Conservation (phyloP, 2,888 invertebrate species). For the Cacoxenus indagator region DNA sequence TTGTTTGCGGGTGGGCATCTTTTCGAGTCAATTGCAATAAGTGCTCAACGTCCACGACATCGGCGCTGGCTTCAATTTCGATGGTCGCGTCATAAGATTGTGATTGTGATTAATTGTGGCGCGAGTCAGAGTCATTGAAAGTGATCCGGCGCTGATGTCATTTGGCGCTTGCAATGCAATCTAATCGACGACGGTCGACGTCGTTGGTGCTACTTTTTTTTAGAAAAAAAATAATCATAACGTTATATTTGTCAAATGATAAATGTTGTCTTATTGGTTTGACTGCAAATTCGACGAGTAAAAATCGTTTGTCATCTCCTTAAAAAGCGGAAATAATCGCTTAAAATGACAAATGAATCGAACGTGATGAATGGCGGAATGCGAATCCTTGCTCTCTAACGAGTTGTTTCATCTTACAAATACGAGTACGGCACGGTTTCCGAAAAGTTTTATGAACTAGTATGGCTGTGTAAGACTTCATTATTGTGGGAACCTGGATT, state of each 20-base stretch:
- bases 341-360: conserved; percentile 53
- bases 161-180: conserved; percentile 32
- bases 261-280: conserved; percentile 39
- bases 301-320: neutral
- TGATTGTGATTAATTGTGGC: conserved; percentile 58
- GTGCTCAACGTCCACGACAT: conserved; percentile 22
- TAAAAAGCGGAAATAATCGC: conserved; percentile 55
- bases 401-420: too few relatives aligned
- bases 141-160: conserved; percentile 48
- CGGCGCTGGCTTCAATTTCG: neutral
- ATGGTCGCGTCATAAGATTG: conserved; percentile 1
- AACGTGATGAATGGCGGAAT: conserved; percentile 43
- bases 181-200: conserved; percentile 48
- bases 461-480: neutral
- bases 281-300: conserved; percentile 30
- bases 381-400: conserved; percentile 48
- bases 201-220: conserved; percentile 27
- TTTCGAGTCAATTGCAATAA: conserved; percentile 44
- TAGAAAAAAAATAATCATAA: neutral
- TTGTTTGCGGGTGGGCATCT: neutral
- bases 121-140: conserved; percentile 58
- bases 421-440: too few relatives aligned
- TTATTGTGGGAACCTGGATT: neutral
- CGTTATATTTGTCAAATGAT: conserved; percentile 42
- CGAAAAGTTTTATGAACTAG: neutral